Conservation (phyloP, 2,888 invertebrate species). For the Meteorus colon region DNA sequence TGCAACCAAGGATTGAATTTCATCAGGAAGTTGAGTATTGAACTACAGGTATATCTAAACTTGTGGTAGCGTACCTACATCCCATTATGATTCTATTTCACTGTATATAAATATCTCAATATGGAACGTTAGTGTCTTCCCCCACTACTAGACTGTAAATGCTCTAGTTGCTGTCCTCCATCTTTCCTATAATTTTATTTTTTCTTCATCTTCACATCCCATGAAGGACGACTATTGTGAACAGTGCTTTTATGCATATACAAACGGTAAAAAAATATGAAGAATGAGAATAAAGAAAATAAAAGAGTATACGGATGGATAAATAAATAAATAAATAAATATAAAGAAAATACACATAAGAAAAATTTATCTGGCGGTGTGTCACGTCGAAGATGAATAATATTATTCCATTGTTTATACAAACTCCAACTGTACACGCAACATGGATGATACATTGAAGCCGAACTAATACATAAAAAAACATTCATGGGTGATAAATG, state of each 20-base stretch:
- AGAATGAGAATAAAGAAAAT: slow-evolving; percentile 23
- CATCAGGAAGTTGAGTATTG: slow-evolving; percentile 49
- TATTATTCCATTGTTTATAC: slow-evolving; percentile 29
- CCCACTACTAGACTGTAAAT: neutral
- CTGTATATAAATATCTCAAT: neutral
- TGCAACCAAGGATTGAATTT: slow-evolving; percentile 45
- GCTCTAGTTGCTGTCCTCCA: neutral
- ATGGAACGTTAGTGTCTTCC: neutral
- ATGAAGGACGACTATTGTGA: neutral
- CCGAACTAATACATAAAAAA: neutral
- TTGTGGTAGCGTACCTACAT: neutral
- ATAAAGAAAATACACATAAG: slow-evolving; percentile 16
- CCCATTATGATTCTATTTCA: neutral
- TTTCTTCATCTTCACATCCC: neutral
- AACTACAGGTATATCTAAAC: neutral
- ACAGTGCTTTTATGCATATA: slow-evolving; percentile 1
- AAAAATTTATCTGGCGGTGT: slow-evolving; percentile 45
- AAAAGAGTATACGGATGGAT: neutral
- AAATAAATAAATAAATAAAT: neutral
- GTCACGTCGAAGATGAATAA: slow-evolving; percentile 25
- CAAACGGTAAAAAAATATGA: slow-evolving; percentile 2
- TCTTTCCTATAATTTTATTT: neutral
- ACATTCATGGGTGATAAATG: neutral
- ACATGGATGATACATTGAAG: neutral
- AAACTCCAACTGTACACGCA: neutral